Base-by-base conservation (phyloP, 2,888 invertebrate species). In the Rhamphomyia laevipes region DNA sequence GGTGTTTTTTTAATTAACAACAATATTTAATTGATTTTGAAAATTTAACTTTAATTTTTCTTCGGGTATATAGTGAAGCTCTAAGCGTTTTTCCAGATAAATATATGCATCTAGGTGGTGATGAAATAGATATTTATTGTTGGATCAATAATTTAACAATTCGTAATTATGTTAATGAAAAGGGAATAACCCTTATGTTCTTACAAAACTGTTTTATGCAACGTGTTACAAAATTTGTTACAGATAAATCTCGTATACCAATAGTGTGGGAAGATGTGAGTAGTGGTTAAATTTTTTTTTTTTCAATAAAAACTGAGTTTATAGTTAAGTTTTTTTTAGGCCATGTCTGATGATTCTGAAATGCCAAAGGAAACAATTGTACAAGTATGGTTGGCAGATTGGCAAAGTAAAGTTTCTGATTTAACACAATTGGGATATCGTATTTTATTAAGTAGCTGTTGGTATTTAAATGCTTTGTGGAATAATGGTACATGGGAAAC, bases 91-190 rank as follows among this genome's bases (percentile, higher is more conserved):
- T 94, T 66, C 82, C 82, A 0, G 92, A 92, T 56, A 70, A 78
- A 52, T 91, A 85, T 63, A 63, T 93, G 15, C 95, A 95, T 68
- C 68, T 95, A 2, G 95, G 95, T 5, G 94, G 92, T 1, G 95
- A 96, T 67, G 95, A 96, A 73, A 91, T 93, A 0, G 78, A 78
- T 23, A 80, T 84, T 61, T 72, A 73, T 45, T 93, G 93, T 63
- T 93, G 92, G 92, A 59, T 76, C 43, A 76, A 81, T 50, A 73
- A 70, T 1, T 83, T 75, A 57, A 63, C 74, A 45, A 70, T 90
- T 11, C 84, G 88, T 63, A 74, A 77, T 55, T 77, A 78, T 54
- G n/a, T n/a, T n/a, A n/a, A n/a, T n/a, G n/a, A n/a, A n/a, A n/a
- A n/a, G n/a, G n/a, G n/a, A n/a, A n/a, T n/a, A n/a, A n/a, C n/a